These are phyloP conservation scores for Gonioctena quinquepunctata DNA, from an alignment of 1,140 invertebrate genomes.

Conservation along the genomic window DNA sequence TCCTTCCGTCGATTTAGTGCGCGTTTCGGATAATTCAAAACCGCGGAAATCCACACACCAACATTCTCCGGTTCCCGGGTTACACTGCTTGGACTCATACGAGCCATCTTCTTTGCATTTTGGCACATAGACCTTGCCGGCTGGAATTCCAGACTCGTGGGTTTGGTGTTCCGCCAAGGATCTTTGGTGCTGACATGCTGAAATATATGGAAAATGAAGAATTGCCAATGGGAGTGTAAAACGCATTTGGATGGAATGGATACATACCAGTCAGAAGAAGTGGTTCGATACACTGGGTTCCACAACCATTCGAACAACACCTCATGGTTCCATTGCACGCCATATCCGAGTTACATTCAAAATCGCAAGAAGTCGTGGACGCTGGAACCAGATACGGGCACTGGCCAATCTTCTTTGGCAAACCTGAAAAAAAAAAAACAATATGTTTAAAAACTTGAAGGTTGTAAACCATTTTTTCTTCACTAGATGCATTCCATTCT, in stretches of 20 bases:
- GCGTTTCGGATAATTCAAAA: slow-evolving; percentile 72
- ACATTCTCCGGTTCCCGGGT: slow-evolving; percentile 73
- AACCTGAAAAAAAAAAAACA: slow-evolving; percentile 53
- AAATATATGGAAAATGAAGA: no score
- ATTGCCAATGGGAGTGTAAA: no score
- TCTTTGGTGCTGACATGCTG: slow-evolving; percentile 73
- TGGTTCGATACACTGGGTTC: slow-evolving; percentile 76
- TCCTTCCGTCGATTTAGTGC: slow-evolving; percentile 48
- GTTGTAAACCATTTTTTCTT: no score
- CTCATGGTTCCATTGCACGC: slow-evolving; percentile 71
- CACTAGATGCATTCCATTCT: no score
- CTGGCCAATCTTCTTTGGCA: slow-evolving; percentile 75
- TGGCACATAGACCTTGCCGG: slow-evolving; percentile 75
- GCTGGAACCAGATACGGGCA: slow-evolving; percentile 82
- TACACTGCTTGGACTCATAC: slow-evolving; percentile 80
- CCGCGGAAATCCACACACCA: slow-evolving; percentile 90
- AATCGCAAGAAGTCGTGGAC: slow-evolving; percentile 70
- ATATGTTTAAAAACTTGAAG: no score
- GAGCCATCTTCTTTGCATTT: slow-evolving; percentile 76
- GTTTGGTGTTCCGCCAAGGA: slow-evolving; percentile 73
- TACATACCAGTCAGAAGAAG: slow-evolving; percentile 65
- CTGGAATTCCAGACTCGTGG: slow-evolving; percentile 74
- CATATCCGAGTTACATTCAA: slow-evolving; percentile 75
- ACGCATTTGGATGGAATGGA: background rate
- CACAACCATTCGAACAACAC: slow-evolving; percentile 86